Evolutionary conservation across 2,888 invertebrate genomes (phyloP).

Genomic region (Ferrisia virgata): DNA sequence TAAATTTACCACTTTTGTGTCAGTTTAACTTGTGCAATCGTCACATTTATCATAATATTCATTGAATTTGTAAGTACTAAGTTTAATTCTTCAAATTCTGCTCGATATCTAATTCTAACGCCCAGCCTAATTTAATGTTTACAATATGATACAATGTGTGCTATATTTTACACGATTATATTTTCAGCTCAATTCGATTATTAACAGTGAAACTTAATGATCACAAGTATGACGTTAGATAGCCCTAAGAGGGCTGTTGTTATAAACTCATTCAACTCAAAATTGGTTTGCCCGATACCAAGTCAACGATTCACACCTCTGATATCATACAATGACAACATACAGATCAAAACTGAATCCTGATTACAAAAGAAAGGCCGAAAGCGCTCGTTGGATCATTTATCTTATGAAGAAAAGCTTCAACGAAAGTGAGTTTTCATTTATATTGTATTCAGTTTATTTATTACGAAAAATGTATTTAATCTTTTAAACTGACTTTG

Average conservation of each 20-base stretch:
- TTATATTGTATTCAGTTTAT: too few relatives aligned
- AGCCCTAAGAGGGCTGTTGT: slow-evolving; percentile 28
- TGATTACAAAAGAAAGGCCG: slow-evolving; percentile 50
- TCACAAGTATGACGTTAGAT: slow-evolving; percentile 1
- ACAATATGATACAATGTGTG: neutral
- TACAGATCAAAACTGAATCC: neutral
- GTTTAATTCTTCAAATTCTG: neutral
- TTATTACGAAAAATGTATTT: too few relatives aligned
- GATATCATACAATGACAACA: neutral
- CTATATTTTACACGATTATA: neutral
- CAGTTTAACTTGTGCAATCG: neutral
- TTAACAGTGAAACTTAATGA: neutral
- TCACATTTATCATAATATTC: neutral
- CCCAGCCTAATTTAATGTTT: neutral
- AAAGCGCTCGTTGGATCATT: slow-evolving; percentile 77
- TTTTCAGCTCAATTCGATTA: neutral
- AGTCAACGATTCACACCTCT: neutral
- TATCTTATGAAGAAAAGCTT: slow-evolving; percentile 82
- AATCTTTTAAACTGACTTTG: too few relatives aligned
- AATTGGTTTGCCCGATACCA: slow-evolving; percentile 28
- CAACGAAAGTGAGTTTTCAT: slow-evolving; percentile 77
- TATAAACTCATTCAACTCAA: slow-evolving; percentile 25
- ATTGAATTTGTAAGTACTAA: neutral
- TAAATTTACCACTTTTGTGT: neutral
- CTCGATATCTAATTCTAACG: neutral